These are phyloP conservation scores for Malurus splendens DNA, from an alignment of 2,797 vertebrate genomes.

Conservation along the genomic window DNA sequence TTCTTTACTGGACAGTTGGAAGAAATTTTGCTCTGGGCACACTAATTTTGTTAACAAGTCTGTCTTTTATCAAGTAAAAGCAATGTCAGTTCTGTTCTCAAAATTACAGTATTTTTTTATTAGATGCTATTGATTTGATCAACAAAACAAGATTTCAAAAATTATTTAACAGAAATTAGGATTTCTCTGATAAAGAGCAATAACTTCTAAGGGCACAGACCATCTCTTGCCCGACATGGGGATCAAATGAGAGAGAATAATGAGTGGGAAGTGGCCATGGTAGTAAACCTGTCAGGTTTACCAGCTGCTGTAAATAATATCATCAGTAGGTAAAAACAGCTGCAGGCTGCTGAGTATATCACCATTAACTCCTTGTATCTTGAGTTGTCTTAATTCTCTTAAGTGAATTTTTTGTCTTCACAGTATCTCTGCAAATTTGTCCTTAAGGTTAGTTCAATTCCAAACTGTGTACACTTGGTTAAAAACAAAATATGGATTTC, in stretches of 20 bases:
- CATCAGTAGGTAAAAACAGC: not conserved
- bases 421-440: not conserved
- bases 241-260: not conserved
- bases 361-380: not conserved
- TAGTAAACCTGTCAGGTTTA: not conserved
- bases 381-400: not conserved
- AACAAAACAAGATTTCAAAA: not conserved
- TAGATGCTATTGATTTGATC: not conserved
- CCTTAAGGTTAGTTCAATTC: not conserved
- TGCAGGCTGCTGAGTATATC: not conserved
- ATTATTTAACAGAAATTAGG: not conserved
- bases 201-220: not conserved
- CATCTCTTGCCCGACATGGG: not conserved
- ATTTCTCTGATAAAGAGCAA: not conserved
- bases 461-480: fast-evolving
- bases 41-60: not conserved
- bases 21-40: not conserved
- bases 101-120: not conserved
- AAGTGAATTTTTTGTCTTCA: not conserved
- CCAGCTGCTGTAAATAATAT: not conserved
- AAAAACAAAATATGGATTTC: not conserved
- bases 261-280: not conserved
- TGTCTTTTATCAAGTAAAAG: not conserved
- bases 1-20: not conserved
- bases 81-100: not conserved